Percentiles rank a stretch among this genome's conserved stretches.
Evolutionary conservation across 1,140 invertebrate species (phyloP).

Genomic region (Dendroctonus valens): DNA sequence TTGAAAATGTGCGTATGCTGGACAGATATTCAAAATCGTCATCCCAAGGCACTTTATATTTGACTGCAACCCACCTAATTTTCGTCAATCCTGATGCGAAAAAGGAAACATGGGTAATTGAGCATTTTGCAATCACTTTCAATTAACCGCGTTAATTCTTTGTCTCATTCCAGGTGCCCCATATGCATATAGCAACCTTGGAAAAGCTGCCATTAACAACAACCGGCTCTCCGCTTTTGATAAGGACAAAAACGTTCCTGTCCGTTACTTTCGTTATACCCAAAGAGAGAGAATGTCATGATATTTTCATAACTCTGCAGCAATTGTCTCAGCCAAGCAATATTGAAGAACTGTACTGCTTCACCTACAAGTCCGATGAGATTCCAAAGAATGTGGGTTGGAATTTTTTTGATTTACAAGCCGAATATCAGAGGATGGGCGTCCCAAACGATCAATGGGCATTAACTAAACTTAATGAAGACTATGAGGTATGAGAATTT

Average conservation of each 20-base stretch:
- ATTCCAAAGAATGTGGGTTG: constrained; percentile 77
- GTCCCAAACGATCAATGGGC: constrained; percentile 92
- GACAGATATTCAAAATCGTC: constrained; percentile 87
- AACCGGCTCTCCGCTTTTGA: constrained; percentile 86
- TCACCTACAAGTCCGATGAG: constrained; percentile 84
- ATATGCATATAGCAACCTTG: constrained; percentile 88
- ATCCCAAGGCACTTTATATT: constrained; percentile 86
- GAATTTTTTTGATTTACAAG: constrained; percentile 89
- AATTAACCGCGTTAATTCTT: background rate
- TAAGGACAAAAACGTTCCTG: constrained; percentile 96
- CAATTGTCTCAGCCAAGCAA: constrained; percentile 89
- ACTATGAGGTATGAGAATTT: constrained; percentile 74
- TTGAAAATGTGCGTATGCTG: constrained; percentile 93
- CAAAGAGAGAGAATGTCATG: constrained; percentile 93
- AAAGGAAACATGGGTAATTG: constrained; percentile 91
- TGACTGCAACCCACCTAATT: constrained; percentile 93
- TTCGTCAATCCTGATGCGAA: constrained; percentile 92
- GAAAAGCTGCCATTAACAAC: constrained; percentile 89
- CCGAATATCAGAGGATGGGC: constrained; percentile 90
- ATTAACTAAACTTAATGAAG: constrained; percentile 84
- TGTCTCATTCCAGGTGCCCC: constrained; percentile 72
- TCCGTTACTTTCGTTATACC: constrained; percentile 94
- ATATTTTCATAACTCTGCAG: constrained; percentile 84
- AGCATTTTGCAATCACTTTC: background rate
- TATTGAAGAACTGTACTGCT: constrained; percentile 89